Evolutionary conservation across 2,797 vertebrate genomes (phyloP).

Genomic region (Bufotes viridis): DNA sequence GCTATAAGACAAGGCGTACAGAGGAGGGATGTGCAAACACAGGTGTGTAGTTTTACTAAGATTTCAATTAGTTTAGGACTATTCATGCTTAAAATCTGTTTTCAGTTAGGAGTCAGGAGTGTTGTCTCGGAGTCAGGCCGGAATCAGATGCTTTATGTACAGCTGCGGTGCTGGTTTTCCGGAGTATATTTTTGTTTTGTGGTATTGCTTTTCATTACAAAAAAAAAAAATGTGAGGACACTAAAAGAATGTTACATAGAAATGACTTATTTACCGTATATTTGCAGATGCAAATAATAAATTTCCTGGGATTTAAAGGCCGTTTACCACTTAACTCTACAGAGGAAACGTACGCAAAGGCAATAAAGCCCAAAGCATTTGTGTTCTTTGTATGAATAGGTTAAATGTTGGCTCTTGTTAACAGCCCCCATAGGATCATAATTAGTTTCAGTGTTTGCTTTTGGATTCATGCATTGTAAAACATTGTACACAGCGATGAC

Average conservation of each 20-base stretch:
- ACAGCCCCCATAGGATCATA: conserved; percentile 45
- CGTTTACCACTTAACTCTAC: conserved; percentile 16
- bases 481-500: conserved; percentile 48
- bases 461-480: conserved; percentile 57
- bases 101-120: conserved; percentile 63
- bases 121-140: conserved; percentile 52
- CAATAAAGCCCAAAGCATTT: conserved; percentile 30
- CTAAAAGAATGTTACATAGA: conserved; percentile 54
- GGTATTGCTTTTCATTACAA: conserved; percentile 57
- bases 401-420: conserved; percentile 50
- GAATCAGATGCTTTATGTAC: conserved; percentile 52
- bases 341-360: conserved; percentile 45
- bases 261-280: conserved; percentile 44
- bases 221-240: conserved; percentile 24
- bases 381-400: conserved; percentile 44
- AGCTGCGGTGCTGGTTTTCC: conserved; percentile 62
- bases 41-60: conserved; percentile 67
- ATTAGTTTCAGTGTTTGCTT: conserved; percentile 56
- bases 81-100: conserved; percentile 68
- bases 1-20: conserved; percentile 57
- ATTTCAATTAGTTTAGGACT: conserved; percentile 65
- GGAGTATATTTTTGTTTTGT: not conserved
- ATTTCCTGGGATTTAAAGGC: conserved; percentile 29
- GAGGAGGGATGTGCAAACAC: conserved; percentile 67
- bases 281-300: conserved; percentile 17